Percentiles rank a stretch among this genome's conserved stretches.
phyloP scores from a whole-genome alignment of 37 sponge, comb jelly and placozoan species.

The Theonella swinhoei region DNA sequence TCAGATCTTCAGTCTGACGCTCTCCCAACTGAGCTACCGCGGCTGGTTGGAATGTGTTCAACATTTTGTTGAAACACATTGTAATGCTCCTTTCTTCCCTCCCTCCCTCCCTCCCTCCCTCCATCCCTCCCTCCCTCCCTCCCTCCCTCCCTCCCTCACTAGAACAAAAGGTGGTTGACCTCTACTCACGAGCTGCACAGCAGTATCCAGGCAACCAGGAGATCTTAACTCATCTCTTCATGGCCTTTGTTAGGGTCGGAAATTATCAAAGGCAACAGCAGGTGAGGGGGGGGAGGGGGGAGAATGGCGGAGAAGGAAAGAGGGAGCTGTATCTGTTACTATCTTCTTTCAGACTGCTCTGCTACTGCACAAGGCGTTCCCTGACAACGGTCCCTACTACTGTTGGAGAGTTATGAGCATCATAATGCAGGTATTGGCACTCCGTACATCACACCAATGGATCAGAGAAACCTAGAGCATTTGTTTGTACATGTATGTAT shows the following conservation, averaged over 20 bases:
- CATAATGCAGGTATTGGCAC: constrained; percentile 95
- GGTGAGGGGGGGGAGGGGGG: too few relatives aligned
- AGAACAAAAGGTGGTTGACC: constrained; percentile 76
- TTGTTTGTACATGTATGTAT: too few relatives aligned
- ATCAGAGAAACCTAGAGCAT: too few relatives aligned
- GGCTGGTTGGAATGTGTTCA: too few relatives aligned
- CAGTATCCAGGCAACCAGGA: constrained; percentile 85
- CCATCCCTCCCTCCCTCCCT: neutral
- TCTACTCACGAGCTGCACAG: constrained; percentile 85
- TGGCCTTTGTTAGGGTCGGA: constrained; percentile 90
- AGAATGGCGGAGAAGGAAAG: too few relatives aligned
- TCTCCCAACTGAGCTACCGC: too few relatives aligned
- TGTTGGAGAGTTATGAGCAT: constrained; percentile 97
- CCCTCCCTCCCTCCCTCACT: neutral
- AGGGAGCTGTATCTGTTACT: too few relatives aligned
- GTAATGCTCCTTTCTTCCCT: neutral
- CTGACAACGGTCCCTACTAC: constrained; percentile 89
- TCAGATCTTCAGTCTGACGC: too few relatives aligned
- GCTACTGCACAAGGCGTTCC: constrained; percentile 70
- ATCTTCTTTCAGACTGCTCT: constrained; percentile 58
- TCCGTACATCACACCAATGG: too few relatives aligned
- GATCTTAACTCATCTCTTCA: constrained; percentile 91
- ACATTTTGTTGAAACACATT: too few relatives aligned
- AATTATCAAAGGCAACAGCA: constrained; percentile 95
- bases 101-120: neutral